Evolutionary conservation across 2,797 vertebrate genomes (phyloP).

Genomic region (Phoebastria nigripes): DNA sequence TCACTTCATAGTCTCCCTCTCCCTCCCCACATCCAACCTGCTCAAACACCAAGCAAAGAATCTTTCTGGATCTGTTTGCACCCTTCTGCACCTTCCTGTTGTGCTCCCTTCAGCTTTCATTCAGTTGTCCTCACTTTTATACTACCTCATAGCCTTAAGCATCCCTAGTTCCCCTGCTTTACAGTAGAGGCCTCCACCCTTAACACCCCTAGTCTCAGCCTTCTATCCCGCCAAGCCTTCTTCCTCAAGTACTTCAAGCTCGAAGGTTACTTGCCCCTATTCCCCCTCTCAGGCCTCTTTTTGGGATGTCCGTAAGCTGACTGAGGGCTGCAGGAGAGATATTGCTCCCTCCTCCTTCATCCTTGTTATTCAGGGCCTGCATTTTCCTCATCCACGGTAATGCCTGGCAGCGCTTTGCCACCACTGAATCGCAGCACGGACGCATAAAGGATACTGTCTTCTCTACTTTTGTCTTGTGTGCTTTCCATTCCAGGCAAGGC

Average conservation of each 20-base stretch:
- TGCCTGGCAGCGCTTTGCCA: background rate
- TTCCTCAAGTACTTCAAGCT: background rate
- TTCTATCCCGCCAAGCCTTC: background rate
- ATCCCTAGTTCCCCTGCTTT: background rate
- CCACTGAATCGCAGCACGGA: background rate
- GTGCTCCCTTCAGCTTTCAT: background rate
- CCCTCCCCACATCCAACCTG: background rate
- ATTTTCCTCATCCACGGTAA: background rate
- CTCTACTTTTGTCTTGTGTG: slow-evolving; percentile 97
- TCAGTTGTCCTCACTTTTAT: background rate
- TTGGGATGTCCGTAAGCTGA: background rate
- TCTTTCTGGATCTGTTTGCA: background rate
- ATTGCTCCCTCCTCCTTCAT: background rate
- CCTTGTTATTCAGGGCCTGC: background rate
- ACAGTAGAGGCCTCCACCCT: background rate
- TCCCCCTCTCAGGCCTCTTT: background rate
- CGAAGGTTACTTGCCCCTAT: background rate
- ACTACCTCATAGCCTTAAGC: background rate
- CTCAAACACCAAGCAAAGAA: background rate
- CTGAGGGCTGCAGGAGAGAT: background rate
- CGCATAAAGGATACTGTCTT: slow-evolving; percentile 96
- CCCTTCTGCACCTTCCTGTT: background rate
- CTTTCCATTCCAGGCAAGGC: slow-evolving; percentile 98
- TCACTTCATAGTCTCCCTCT: background rate
- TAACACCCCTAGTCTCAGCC: background rate